These are phyloP conservation scores for Trypoxylon attenuatum DNA, from an alignment of 2,888 invertebrate genomes.

Conservation along the genomic window DNA sequence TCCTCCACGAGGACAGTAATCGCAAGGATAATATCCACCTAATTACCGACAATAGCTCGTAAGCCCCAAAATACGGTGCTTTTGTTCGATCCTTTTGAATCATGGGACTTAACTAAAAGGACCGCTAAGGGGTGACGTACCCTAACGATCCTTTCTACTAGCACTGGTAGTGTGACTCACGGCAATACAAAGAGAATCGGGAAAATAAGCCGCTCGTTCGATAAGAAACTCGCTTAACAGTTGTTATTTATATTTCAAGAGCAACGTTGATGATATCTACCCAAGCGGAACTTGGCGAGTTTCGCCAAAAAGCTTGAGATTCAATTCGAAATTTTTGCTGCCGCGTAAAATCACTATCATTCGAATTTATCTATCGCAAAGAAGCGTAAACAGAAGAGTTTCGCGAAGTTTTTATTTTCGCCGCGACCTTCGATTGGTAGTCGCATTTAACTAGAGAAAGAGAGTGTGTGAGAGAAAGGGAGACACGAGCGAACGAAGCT, in stretches of 20 bases:
- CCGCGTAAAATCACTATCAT: neutral
- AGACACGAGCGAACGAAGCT: neutral
- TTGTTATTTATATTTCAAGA: slow-evolving; percentile 13
- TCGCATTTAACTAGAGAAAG: neutral
- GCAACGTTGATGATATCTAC: neutral
- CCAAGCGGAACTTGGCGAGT: neutral
- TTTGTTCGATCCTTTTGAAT: too few species aligned
- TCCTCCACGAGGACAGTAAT: too few species aligned
- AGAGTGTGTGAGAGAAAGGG: neutral
- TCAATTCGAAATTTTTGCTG: neutral
- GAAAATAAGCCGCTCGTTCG: too few species aligned
- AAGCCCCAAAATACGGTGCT: too few species aligned
- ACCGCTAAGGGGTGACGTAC: too few species aligned
- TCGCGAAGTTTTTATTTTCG: slow-evolving; percentile 35
- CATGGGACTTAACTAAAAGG: too few species aligned
- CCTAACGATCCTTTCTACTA: too few species aligned
- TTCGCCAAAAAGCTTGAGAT: neutral
- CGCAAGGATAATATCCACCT: too few species aligned
- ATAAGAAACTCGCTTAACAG: slow-evolving; percentile 2
- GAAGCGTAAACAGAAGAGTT: slow-evolving; percentile 6
- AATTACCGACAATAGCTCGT: too few species aligned
- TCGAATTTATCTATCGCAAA: neutral
- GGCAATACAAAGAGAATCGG: too few species aligned
- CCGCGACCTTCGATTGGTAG: slow-evolving; percentile 26
- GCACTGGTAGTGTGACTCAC: too few species aligned